Evolutionary conservation across 2,888 invertebrate species (phyloP).

Genomic region (Stenodera caucasica): DNA sequence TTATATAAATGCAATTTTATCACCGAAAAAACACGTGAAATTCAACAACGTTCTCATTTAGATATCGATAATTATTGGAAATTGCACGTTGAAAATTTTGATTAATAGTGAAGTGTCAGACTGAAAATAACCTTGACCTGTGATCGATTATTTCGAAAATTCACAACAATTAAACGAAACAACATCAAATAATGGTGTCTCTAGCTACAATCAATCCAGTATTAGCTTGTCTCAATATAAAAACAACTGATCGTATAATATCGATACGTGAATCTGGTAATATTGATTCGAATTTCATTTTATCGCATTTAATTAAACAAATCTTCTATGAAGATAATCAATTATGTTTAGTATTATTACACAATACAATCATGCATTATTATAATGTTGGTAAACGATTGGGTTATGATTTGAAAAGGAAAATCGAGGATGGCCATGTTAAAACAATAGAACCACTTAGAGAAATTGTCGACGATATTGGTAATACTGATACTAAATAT

Average conservation of each 20-base stretch:
- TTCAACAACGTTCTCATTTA: no score
- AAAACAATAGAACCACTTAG: slow-evolving; percentile 60
- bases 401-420: slow-evolving; percentile 68
- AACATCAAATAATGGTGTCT: not conserved
- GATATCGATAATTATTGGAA: not conserved
- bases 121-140: slow-evolving; percentile 24
- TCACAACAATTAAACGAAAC: no score
- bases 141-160: slow-evolving; percentile 16
- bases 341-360: slow-evolving; percentile 67
- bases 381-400: slow-evolving; percentile 73
- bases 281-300: slow-evolving; percentile 73
- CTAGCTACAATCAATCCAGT: slow-evolving; percentile 34
- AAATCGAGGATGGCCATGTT: slow-evolving; percentile 57
- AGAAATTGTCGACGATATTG: slow-evolving; percentile 55
- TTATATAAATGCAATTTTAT: not conserved
- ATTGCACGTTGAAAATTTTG: not conserved
- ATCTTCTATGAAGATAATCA: slow-evolving; percentile 64
- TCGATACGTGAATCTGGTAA: slow-evolving; percentile 70
- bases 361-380: slow-evolving; percentile 73
- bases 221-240: slow-evolving; percentile 62
- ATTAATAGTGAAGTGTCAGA: not conserved
- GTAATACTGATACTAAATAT: slow-evolving; percentile 43
- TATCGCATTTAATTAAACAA: slow-evolving; percentile 69
- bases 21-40: no score
- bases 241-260: slow-evolving; percentile 63